These are phyloP conservation scores for Nothoprocta perdicaria DNA, from an alignment of 2,113 vertebrate species.

Conservation along the genomic window DNA sequence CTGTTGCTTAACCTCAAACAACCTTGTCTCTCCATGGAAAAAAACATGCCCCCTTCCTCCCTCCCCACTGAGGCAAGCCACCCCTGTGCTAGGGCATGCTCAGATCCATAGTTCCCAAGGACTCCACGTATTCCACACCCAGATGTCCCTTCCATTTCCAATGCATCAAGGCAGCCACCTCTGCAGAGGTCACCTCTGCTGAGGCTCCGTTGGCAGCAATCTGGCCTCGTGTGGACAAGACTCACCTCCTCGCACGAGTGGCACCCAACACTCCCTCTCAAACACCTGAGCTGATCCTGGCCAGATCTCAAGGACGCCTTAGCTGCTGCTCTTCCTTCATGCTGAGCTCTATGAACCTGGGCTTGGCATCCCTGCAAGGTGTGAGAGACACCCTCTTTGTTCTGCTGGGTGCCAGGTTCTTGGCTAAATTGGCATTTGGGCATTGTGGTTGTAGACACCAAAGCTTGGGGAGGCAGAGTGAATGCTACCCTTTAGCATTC, in stretches of 20 bases:
- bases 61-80: background rate
- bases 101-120: background rate
- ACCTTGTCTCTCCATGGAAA: accelerated
- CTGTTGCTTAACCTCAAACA: background rate
- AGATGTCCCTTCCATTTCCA: background rate
- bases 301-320: background rate
- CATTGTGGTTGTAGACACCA: background rate
- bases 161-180: background rate
- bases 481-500: background rate
- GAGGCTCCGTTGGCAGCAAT: background rate
- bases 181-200: too few relatives aligned
- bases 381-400: background rate
- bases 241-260: background rate
- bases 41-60: background rate
- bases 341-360: background rate
- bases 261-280: background rate
- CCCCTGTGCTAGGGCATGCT: background rate
- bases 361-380: accelerated
- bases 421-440: constrained; percentile 33
- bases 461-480: background rate
- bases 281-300: background rate
- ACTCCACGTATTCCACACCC: accelerated
- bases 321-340: background rate
- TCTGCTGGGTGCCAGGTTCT: background rate
- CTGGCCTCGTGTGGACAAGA: background rate